phyloP scores from a whole-genome alignment of 2,797 vertebrate genomes.

The Falco novaeseelandiae region DNA sequence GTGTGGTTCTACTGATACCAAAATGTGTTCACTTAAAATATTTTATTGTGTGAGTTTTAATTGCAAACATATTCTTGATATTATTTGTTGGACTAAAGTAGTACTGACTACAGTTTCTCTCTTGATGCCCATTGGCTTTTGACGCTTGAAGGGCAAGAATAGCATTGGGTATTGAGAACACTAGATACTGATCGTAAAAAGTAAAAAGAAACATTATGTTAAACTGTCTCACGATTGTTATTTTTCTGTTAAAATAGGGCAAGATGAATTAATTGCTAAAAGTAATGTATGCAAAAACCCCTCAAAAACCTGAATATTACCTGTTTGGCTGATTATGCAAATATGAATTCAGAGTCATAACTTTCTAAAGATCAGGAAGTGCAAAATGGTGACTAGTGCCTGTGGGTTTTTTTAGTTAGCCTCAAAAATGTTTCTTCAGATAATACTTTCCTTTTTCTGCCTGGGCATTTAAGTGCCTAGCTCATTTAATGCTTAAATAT shows the following conservation, averaged over 20 bases:
- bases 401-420: not conserved
- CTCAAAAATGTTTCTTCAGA: not conserved
- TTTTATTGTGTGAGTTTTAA: not conserved
- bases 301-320: not conserved
- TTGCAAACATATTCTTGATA: not conserved
- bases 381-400: not conserved
- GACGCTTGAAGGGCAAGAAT: not conserved
- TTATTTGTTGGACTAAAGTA: not conserved
- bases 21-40: not conserved
- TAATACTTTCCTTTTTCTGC: not conserved
- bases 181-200: not conserved
- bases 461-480: not conserved
- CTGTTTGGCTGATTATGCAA: not conserved
- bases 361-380: not conserved
- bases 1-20: not conserved
- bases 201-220: not conserved
- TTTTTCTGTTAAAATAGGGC: not conserved
- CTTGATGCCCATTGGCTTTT: not conserved
- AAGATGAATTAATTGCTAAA: not conserved
- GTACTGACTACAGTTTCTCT: not conserved
- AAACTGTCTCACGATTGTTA: not conserved
- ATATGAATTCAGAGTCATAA: not conserved
- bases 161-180: not conserved
- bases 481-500: not conserved
- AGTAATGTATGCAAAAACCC: not conserved